Base-by-base conservation (phyloP, 2,797 vertebrate species). In the Leptoclinus maculatus region DNA sequence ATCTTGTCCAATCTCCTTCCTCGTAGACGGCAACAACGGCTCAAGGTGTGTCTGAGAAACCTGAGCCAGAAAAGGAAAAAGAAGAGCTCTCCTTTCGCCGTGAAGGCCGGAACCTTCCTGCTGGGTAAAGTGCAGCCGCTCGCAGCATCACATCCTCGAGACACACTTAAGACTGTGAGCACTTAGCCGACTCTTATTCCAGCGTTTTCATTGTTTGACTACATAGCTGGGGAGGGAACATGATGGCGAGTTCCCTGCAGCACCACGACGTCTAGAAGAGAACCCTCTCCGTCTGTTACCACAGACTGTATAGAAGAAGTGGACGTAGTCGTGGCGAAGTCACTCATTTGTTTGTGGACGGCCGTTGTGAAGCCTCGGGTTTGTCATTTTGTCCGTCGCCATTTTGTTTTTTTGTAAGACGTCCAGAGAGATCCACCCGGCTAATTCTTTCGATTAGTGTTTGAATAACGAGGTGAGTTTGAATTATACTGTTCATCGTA, bases 31-130 rank as follows among this genome's bases (percentile, higher is more conserved):
- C 56, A 79, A 64, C 64, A 34, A 34, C 76, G 78, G 65, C 57
- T 83, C 56, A 75, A 82, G 79, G 79, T 80, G 73, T 63, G 57
- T 64, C 59, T 77, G 77, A 75, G 66, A 58, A 68, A 59, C 11
- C 29, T 0, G 38, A 80, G 67, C 3, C 56, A 36, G 73, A 1
- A 32, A 66, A 19, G 10, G 27, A 45, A 17, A 6, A 68, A 32
- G 29, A 5, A 32, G 78, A 58, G 74, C 68, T 53, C 62, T 59
- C 53, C 17, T 32, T 29, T 5, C 0, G 9, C 21, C 41, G 21
- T 21, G 43, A n/a, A 74, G 45, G 63, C 16, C 17, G 78, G 45
- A 38, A 4, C 29, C 49, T 43, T 7, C 51, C 63, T 2, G 21
- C 45, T 21, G 63, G 70, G 60, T n/a, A 73, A 72, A 73, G 25